phyloP scores from a whole-genome alignment of 2,888 invertebrate species.

The Heliconius ethilla region DNA sequence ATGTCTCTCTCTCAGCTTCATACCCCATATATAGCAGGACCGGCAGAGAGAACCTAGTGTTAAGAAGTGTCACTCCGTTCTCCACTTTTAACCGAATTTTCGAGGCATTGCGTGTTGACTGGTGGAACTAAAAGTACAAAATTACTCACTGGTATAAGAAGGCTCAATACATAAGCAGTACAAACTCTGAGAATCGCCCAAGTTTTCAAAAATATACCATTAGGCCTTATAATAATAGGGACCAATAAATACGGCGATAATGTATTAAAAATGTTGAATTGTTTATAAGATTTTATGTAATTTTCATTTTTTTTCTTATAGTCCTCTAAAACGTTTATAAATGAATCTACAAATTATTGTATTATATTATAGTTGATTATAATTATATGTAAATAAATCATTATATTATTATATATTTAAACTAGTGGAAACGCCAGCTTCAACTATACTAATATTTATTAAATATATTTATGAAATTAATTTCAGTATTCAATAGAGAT shows the following conservation, averaged over 20 bases:
- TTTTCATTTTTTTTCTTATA: slow-evolving; percentile 61
- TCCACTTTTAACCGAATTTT: no score
- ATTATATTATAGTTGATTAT: background rate
- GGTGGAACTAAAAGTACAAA: no score
- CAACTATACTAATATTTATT: no score
- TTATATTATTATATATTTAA: no score
- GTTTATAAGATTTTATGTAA: slow-evolving; percentile 65
- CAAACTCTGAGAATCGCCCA: slow-evolving; percentile 66
- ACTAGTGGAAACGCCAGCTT: no score
- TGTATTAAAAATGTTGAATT: slow-evolving; percentile 60
- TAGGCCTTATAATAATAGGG: slow-evolving; percentile 68
- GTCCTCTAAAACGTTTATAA: slow-evolving; percentile 63
- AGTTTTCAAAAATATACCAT: slow-evolving; percentile 67
- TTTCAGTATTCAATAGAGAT: no score
- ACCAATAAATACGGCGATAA: slow-evolving; percentile 59
- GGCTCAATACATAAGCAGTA: slow-evolving; percentile 63
- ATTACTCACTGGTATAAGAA: slow-evolving; percentile 67
- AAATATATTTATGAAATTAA: no score
- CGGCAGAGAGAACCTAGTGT: no score
- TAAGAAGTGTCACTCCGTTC: no score
- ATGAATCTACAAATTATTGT: slow-evolving; percentile 64
- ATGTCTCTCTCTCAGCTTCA: no score
- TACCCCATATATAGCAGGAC: no score
- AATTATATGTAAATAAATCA: background rate
- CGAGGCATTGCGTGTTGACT: no score